Evolutionary conservation across 2,113 vertebrate genomes (phyloP), one percentile per base, ranked within the genome.

Genomic region (Lethenteron camtschaticum): DNA sequence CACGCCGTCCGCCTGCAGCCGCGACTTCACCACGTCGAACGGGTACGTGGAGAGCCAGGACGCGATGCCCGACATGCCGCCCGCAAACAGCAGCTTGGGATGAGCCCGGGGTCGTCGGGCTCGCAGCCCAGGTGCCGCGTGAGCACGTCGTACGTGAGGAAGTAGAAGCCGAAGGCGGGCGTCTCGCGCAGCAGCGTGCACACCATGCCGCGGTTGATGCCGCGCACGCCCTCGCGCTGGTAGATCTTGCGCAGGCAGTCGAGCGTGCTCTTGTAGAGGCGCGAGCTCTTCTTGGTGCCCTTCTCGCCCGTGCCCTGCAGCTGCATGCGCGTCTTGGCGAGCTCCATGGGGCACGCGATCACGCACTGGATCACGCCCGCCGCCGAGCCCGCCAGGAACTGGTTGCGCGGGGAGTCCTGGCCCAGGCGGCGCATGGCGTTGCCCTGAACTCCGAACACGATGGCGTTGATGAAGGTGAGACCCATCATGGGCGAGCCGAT

Each of bases 401-500:
- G 94, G 82, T 95, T 87, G 16, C 77, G 69, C 11, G 91, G 90
- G 0, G 90, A 87, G 82, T 99, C 94, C 1, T 75, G 75, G 63
- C 79, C 86, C 68, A 99, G 82, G 10, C 77, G 74, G 16, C 92
- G 84, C 63, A 99, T 83, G 1, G 87, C 71, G 76, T 99, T 89
- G 11, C 90, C 90, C 76, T 99, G 94, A 3, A 94, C 88, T 0
- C 94, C 94, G 1, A 99, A 99, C 71, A 97, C 89, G 57, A 99
- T 86, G 0, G 94, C 94, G 0, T 96, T 97, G 81, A 99, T 97
- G 81, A 99, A 95, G 1, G 92, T 92, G 10, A 99, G 84, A 72
- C 94, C 94, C 89, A 97, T 90, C 86, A 99, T 94, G 10, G 94
- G 94, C 3, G 94, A 95, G 58, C 94, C 91, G 57, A 99, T 86